Evolutionary conservation across 2,113 vertebrate species (phyloP).

Genomic region (Enhydra lutris): DNA sequence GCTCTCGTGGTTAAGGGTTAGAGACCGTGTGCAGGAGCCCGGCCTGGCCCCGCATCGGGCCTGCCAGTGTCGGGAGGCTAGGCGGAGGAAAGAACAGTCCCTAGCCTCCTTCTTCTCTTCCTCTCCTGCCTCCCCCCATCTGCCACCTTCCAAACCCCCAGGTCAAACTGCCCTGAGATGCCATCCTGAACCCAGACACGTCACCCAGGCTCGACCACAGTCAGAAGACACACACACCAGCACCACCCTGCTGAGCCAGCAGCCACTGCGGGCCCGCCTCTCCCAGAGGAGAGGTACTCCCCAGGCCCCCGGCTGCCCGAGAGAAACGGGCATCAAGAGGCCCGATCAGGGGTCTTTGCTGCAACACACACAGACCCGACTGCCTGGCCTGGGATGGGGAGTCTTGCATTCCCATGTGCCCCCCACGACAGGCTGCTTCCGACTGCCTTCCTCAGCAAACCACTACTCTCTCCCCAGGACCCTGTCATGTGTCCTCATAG

Average conservation of each 20-base stretch:
- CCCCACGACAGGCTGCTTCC: neutral
- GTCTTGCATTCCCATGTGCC: neutral
- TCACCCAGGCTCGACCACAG: neutral
- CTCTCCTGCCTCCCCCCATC: neutral
- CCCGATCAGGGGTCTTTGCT: neutral
- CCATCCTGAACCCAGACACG: neutral
- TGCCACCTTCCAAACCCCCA: neutral
- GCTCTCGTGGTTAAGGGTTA: neutral
- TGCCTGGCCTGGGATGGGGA: neutral
- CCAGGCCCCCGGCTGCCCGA: neutral
- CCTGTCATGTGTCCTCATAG: neutral
- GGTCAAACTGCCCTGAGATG: neutral
- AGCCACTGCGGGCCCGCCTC: neutral
- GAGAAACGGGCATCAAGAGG: neutral
- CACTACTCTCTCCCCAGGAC: neutral
- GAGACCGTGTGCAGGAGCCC: neutral
- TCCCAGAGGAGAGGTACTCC: neutral
- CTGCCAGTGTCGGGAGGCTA: neutral
- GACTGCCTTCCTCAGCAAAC: neutral
- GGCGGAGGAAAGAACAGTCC: neutral
- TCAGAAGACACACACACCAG: neutral
- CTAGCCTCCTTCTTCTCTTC: neutral
- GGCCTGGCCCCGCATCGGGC: neutral
- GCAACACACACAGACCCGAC: neutral
- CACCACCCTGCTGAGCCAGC: neutral